Evolutionary conservation across 1,140 invertebrate genomes (phyloP).

Genomic region (Subanguina moxae): DNA sequence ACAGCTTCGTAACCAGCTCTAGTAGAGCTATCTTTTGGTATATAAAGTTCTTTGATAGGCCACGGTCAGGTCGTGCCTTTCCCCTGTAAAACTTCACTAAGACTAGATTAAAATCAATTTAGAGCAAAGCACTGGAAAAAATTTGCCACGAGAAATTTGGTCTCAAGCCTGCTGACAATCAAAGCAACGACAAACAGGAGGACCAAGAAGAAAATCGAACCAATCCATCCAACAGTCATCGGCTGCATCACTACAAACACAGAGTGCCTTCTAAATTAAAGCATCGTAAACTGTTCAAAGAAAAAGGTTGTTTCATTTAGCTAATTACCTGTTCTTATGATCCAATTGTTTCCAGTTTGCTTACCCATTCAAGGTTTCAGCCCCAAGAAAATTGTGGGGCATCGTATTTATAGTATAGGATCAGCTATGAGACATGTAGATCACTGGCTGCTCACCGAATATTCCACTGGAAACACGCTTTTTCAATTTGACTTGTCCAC

Average conservation of each 20-base stretch:
- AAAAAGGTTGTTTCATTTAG: background rate
- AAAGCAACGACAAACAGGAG: background rate
- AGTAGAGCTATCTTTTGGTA: too few relatives aligned
- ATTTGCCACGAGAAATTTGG: constrained; percentile 20
- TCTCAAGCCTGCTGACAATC: background rate
- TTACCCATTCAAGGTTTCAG: constrained; percentile 6
- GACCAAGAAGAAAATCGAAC: constrained; percentile 19
- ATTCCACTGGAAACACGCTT: constrained; percentile 20
- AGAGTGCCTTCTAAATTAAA: background rate
- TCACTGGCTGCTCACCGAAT: constrained; percentile 36
- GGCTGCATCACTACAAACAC: background rate
- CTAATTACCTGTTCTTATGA: background rate
- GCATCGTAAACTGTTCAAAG: background rate
- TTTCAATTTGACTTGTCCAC: constrained; percentile 16
- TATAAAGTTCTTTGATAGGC: too few relatives aligned
- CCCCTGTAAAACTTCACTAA: too few relatives aligned
- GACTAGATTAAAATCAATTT: background rate
- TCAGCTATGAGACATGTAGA: constrained; percentile 19
- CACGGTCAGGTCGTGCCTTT: too few relatives aligned
- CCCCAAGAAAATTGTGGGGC: constrained; percentile 1
- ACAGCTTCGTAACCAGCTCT: too few relatives aligned
- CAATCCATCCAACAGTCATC: background rate
- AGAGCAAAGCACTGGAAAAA: constrained; percentile 21
- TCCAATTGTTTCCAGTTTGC: background rate
- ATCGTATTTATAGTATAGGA: constrained; percentile 14